A percentile compares a stretch with the other conserved stretches of the same genome.
Evolutionary conservation across 2,113 vertebrate species (phyloP).

Genomic region (Cinclus cinclus): DNA sequence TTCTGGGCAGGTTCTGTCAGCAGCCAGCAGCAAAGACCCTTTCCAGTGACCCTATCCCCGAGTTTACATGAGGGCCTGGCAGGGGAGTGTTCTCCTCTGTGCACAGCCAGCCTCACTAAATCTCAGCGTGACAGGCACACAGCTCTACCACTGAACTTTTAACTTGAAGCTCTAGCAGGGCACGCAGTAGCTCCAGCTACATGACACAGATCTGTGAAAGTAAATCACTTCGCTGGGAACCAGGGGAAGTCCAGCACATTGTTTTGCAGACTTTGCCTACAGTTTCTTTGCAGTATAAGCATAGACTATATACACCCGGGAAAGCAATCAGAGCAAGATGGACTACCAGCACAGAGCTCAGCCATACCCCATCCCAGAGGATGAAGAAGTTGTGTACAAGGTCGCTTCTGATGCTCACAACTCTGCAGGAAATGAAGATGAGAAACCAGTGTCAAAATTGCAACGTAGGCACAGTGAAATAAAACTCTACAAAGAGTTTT

Average conservation of each 20-base stretch:
- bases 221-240: constrained; percentile 49
- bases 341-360: constrained; percentile 69
- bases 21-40: neutral
- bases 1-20: neutral
- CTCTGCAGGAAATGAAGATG: constrained; percentile 71
- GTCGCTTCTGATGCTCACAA: constrained; percentile 60
- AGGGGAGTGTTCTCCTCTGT: constrained; percentile 48
- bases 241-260: constrained; percentile 42
- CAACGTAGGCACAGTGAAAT: constrained; percentile 91
- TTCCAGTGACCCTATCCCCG: neutral
- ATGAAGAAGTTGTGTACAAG: constrained; percentile 71
- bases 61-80: neutral
- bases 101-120: constrained; percentile 36
- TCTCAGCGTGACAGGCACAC: constrained; percentile 12
- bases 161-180: constrained; percentile 75
- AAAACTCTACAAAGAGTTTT: constrained; percentile 98
- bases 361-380: constrained; percentile 82
- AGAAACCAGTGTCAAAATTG: constrained; percentile 86
- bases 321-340: constrained; percentile 53
- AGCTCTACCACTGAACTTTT: constrained; percentile 64
- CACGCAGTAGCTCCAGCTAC: constrained; percentile 7
- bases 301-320: neutral
- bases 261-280: constrained; percentile 11
- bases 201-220: constrained; percentile 64
- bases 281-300: neutral